phyloP scores from a whole-genome alignment of 2,797 vertebrate genomes.

The Danio albolineatus region DNA sequence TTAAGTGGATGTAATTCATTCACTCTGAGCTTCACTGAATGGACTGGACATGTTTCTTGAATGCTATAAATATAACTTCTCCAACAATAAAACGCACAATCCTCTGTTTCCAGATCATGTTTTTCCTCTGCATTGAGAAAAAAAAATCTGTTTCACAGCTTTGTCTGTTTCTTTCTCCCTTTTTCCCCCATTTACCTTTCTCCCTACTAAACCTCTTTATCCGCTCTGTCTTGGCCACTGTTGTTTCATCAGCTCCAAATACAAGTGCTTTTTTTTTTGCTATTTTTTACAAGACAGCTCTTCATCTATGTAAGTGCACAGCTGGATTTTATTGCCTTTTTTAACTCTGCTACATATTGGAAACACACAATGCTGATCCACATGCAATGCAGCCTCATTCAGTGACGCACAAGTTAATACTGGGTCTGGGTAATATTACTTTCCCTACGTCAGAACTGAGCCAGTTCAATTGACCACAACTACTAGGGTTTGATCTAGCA shows the following conservation, averaged over 20 bases:
- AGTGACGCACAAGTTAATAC: constrained; percentile 38
- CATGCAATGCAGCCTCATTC: constrained; percentile 32
- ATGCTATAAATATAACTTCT: constrained; percentile 44
- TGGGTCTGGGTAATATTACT: constrained; percentile 63
- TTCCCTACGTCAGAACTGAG: constrained; percentile 44
- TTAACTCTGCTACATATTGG: constrained; percentile 37
- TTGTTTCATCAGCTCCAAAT: constrained; percentile 1
- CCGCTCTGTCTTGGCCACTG: not conserved
- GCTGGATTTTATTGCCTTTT: constrained; percentile 64
- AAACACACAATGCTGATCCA: constrained; percentile 54
- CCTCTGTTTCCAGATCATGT: constrained; percentile 36
- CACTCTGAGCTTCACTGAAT: constrained; percentile 24
- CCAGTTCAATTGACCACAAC: constrained; percentile 63
- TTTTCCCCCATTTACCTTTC: constrained; percentile 34
- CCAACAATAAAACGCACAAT: constrained; percentile 8
- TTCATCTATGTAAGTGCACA: constrained; percentile 58
- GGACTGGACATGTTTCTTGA: constrained; percentile 25
- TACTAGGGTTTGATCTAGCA: constrained; percentile 59
- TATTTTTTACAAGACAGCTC: constrained; percentile 27
- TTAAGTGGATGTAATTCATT: constrained; percentile 26
- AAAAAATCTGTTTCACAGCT: constrained; percentile 7
- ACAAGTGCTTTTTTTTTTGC: not conserved
- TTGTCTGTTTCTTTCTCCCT: not conserved
- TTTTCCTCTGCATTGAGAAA: constrained; percentile 30
- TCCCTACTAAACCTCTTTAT: constrained; percentile 15